Evolutionary conservation across 2,113 vertebrate species (phyloP).

Genomic region (Dolichotis patagonum): DNA sequence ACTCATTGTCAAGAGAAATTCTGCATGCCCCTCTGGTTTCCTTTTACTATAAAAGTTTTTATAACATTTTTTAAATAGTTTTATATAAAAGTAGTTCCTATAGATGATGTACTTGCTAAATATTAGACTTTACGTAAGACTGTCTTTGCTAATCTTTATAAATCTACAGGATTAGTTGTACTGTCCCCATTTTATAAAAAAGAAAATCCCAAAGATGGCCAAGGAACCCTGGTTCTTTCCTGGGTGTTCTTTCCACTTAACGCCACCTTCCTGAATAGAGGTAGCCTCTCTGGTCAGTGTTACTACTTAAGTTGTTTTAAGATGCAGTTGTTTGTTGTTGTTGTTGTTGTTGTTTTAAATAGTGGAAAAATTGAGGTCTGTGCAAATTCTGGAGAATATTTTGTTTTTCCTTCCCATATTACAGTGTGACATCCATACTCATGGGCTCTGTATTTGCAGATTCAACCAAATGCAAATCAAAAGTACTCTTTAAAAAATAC

Average conservation of each 20-base stretch:
- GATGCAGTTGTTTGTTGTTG: not conserved
- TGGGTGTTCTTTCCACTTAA: not conserved
- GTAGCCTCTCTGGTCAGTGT: not conserved
- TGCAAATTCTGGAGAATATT: conserved; percentile 10
- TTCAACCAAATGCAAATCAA: not conserved
- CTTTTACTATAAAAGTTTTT: conserved; percentile 1
- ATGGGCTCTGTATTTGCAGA: not conserved
- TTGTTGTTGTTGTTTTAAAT: too few relatives aligned
- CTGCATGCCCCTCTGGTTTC: not conserved
- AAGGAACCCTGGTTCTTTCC: not conserved
- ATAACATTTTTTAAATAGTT: not conserved
- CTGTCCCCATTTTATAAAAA: not conserved
- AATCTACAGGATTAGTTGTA: not conserved
- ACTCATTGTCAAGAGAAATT: not conserved
- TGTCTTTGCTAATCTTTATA: conserved; percentile 7
- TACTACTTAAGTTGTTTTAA: conserved; percentile 31
- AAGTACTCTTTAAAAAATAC: not conserved
- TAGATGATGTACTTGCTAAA: not conserved
- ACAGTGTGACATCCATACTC: not conserved
- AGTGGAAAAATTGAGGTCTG: not conserved
- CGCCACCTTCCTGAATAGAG: not conserved
- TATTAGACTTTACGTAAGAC: not conserved
- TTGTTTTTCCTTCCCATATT: conserved; percentile 13
- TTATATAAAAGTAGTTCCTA: not conserved
- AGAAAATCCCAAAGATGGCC: not conserved